phyloP scores from a whole-genome alignment of 2,797 vertebrate species.

The Tarsius wallacei region DNA sequence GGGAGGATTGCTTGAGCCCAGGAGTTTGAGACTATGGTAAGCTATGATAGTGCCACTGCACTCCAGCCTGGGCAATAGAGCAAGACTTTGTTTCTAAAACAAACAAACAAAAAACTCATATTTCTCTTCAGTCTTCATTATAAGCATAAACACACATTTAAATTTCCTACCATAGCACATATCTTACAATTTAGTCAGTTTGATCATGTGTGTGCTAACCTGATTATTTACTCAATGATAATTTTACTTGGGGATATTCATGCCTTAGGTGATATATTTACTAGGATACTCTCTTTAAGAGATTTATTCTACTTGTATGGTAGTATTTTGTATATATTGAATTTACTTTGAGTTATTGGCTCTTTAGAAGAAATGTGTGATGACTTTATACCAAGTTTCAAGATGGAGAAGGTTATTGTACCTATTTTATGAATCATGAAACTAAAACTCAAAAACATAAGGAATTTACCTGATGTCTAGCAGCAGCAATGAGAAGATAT shows the following conservation, averaged over 20 bases:
- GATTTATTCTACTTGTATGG: not conserved
- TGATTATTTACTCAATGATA: conserved; percentile 37
- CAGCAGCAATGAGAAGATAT: not conserved
- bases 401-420: not conserved
- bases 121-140: conserved; percentile 55
- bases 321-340: not conserved
- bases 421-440: not conserved
- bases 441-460: conserved; percentile 39
- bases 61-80: not conserved
- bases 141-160: not conserved
- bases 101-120: not conserved
- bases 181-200: not conserved
- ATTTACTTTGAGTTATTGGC: conserved; percentile 17
- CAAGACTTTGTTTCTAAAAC: not conserved
- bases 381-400: not conserved
- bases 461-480: not conserved
- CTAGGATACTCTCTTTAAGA: not conserved
- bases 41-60: not conserved
- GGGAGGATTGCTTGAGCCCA: not conserved
- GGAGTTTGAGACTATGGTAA: not conserved
- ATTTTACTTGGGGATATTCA: conserved; percentile 9
- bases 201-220: not conserved
- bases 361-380: conserved; percentile 30
- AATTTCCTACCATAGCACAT: not conserved
- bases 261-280: not conserved